phyloP scores from a whole-genome alignment of 2,797 vertebrate genomes.

The Periparus ater region DNA sequence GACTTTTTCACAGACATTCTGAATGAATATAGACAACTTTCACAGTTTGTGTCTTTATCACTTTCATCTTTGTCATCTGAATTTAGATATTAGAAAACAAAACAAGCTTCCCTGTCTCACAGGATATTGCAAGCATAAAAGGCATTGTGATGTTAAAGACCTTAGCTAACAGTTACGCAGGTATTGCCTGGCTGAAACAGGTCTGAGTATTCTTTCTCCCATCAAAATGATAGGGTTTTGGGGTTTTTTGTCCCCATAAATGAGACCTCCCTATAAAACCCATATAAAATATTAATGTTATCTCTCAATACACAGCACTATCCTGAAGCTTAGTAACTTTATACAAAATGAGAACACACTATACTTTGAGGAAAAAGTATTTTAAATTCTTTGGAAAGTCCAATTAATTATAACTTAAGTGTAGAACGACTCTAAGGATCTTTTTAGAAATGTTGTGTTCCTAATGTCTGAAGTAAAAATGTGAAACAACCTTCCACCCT shows the following conservation, averaged over 20 bases:
- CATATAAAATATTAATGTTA: background rate
- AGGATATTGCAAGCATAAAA: background rate
- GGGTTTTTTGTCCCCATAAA: background rate
- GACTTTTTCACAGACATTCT: background rate
- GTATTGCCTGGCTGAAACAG: background rate
- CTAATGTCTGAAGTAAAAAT: background rate
- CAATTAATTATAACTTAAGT: background rate
- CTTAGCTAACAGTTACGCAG: background rate
- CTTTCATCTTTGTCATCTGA: background rate
- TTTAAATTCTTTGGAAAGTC: background rate
- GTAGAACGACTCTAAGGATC: fast-evolving
- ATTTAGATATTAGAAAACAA: background rate
- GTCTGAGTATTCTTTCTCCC: background rate
- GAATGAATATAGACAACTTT: background rate
- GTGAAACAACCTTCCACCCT: fast-evolving
- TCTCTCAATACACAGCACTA: background rate
- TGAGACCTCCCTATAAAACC: background rate
- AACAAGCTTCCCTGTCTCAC: background rate
- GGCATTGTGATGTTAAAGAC: background rate
- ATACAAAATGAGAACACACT: background rate
- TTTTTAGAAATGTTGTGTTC: background rate
- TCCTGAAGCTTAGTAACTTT: background rate
- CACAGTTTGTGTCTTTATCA: background rate
- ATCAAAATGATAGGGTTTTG: background rate
- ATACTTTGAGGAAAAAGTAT: background rate